A percentile compares a stretch with the other conserved stretches of the same genome.
These are phyloP conservation scores for Cheilosia vulpina DNA, from an alignment of 2,888 invertebrate species.

Conservation along the genomic window DNA sequence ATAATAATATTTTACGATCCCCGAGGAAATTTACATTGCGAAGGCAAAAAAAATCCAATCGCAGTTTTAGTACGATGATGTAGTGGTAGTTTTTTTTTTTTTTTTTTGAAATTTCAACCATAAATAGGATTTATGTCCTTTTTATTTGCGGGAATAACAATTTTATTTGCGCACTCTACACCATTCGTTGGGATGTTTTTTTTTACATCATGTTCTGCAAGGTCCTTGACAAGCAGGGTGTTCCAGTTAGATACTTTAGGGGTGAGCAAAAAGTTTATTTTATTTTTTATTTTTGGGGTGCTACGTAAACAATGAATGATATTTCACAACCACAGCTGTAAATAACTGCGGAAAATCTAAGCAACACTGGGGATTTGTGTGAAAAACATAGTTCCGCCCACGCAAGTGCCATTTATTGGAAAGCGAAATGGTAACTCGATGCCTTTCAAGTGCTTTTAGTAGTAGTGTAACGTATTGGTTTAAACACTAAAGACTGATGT, in stretches of 20 bases:
- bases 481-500: too few species aligned
- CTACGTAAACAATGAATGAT: slow-evolving; percentile 15
- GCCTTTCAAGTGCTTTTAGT: too few species aligned
- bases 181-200: background rate
- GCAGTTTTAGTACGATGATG: slow-evolving; percentile 58
- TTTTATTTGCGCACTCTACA: slow-evolving; percentile 51
- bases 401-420: too few species aligned
- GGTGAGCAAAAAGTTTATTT: background rate
- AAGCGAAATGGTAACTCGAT: too few species aligned
- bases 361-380: too few species aligned
- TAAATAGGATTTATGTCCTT: slow-evolving; percentile 70
- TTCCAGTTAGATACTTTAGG: background rate
- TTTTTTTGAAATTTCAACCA: slow-evolving; percentile 64
- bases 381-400: too few species aligned
- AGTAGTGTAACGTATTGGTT: too few species aligned
- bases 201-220: slow-evolving; percentile 4
- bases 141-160: slow-evolving; percentile 71
- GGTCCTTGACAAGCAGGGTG: slow-evolving; percentile 16
- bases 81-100: slow-evolving; percentile 52
- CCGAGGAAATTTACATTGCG: slow-evolving; percentile 53
- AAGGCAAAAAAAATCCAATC: slow-evolving; percentile 30
- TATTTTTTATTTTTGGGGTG: background rate
- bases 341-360: slow-evolving; percentile 13
- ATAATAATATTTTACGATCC: slow-evolving; percentile 62
- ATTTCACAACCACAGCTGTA: slow-evolving; percentile 29